Percentiles rank a stretch among this genome's conserved stretches.
phyloP scores from a whole-genome alignment of 2,797 vertebrate species.

The Characodon lateralis region DNA sequence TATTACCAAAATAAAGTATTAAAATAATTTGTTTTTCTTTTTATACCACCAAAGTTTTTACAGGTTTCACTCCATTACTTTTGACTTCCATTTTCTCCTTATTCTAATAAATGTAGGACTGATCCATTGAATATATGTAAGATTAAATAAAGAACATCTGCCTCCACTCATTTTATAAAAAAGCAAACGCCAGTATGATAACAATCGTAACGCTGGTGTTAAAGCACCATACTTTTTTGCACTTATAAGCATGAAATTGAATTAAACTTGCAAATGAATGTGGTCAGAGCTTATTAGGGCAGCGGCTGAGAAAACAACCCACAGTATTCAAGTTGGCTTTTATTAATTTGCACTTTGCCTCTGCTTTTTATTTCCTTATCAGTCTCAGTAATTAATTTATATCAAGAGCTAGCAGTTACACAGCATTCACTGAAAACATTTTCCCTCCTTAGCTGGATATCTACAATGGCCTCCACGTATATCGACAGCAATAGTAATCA shows the following conservation, averaged over 20 bases:
- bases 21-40: constrained; percentile 4
- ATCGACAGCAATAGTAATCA: background rate
- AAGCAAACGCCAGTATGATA: background rate
- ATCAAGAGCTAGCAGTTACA: constrained; percentile 20
- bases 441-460: background rate
- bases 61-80: background rate
- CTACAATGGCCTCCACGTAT: background rate
- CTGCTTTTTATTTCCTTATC: constrained; percentile 51
- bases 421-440: background rate
- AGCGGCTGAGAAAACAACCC: constrained; percentile 24
- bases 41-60: background rate
- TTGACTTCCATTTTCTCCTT: background rate
- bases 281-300: constrained; percentile 41
- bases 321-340: constrained; percentile 30
- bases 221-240: constrained; percentile 27
- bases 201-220: constrained; percentile 30
- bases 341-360: constrained; percentile 42
- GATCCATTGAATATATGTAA: background rate
- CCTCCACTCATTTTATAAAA: constrained; percentile 25
- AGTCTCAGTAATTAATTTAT: constrained; percentile 46
- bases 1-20: constrained; percentile 5
- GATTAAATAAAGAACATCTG: constrained; percentile 19
- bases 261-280: constrained; percentile 39
- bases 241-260: constrained; percentile 42
- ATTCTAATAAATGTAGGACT: background rate